phyloP scores from a whole-genome alignment of 2,888 invertebrate species.

The Lamproptera curius region DNA sequence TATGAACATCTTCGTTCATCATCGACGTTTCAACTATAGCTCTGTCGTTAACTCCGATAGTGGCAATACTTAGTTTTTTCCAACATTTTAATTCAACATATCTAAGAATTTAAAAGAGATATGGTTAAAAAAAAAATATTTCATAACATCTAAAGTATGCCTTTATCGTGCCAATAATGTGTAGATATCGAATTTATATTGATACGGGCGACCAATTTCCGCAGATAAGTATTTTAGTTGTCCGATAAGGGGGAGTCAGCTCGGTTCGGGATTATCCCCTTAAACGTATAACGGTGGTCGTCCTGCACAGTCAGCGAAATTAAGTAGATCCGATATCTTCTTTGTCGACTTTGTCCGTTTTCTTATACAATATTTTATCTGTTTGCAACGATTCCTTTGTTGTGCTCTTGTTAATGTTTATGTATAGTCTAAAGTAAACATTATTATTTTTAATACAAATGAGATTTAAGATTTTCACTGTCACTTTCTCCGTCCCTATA shows the following conservation, averaged over 20 bases:
- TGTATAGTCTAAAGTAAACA: no score
- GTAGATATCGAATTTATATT: neutral
- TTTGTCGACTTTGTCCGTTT: no score
- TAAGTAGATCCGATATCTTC: neutral
- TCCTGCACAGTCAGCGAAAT: slow-evolving; percentile 11
- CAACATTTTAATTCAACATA: no score
- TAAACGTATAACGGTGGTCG: slow-evolving; percentile 36
- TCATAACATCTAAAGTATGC: neutral
- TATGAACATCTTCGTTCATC: no score
- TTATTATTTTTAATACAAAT: neutral
- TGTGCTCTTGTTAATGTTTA: no score
- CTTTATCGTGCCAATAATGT: neutral
- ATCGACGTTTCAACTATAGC: no score
- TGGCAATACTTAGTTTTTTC: no score
- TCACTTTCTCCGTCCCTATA: no score
- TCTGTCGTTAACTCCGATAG: no score
- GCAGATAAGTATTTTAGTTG: slow-evolving; percentile 10
- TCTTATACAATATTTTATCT: no score
- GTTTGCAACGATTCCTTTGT: no score
- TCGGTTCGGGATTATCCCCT: slow-evolving; percentile 33
- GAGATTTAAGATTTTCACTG: neutral
- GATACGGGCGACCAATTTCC: slow-evolving; percentile 1
- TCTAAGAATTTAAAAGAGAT: no score
- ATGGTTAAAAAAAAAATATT: neutral
- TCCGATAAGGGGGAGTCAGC: slow-evolving; percentile 29